Evolutionary conservation across 37 sponge, comb jelly and placozoan species (phyloP), one percentile per base, ranked within the genome.

Genomic region (Hexactinellida sp.): DNA sequence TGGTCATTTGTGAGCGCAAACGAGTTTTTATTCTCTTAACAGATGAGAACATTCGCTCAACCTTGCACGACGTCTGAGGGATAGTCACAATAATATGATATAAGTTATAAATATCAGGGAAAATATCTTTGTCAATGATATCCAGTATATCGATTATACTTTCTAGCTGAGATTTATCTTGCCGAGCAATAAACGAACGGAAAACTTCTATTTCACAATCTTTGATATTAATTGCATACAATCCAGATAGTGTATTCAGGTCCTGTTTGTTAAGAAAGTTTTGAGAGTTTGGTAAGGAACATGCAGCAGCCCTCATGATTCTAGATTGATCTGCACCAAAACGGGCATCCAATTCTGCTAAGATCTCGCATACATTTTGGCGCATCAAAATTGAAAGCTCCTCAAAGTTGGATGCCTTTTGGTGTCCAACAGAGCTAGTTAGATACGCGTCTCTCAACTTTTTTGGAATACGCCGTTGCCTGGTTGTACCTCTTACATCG

Each of bases 131-230:
- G 76, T 63, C 76, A 63, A 63, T 63, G 16, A 63, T 63, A 63
- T 63, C 34, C 76, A 63, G 76, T 63, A 32, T 23, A 63, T 63
- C 76, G 13, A 63, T 63, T 23, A 63, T 21, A 63, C 19, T 63
- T 63, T 41, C 5, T 63, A 63, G 76, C 76, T 63, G 76, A 63
- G 76, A 63, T 25, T 63, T 23, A 63, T 63, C 76, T 23, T 63
- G 25, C 30, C 76, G 76, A 63, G 34, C 76, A 63, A 63, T 63
- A 32, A 63, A 63, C 3, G 76, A 63, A 63, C 76, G 76, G 76
- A 63, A 41, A 10, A 63, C 76, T 63, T 63, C 76, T 63, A 63
- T 63, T 63, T 63, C 76, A 63, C 76, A 63, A 63, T 63, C 76
- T 63, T 63, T 63, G 76, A 63, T 63, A n/a, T n/a, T 63, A 21